Percentiles rank a stretch among this genome's conserved stretches.
These are phyloP conservation scores for Sorex araneus DNA, from an alignment of 2,113 vertebrate species.

Conservation along the genomic window DNA sequence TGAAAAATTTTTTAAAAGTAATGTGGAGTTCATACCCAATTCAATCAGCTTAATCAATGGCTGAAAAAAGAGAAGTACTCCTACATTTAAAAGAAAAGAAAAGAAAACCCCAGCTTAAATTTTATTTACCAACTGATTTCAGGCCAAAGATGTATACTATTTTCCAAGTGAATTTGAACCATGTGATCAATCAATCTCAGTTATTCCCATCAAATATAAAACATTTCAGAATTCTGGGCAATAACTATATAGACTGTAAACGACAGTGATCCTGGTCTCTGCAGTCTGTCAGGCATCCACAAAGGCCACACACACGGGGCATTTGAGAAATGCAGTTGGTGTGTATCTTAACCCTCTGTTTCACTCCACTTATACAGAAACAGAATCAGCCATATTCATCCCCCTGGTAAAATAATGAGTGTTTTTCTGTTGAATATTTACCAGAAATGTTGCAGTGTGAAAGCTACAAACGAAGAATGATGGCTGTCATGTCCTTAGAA, in stretches of 20 bases:
- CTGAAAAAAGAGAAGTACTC: too few species aligned
- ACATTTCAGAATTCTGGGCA: neutral
- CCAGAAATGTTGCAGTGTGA: conserved; percentile 89
- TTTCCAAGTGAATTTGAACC: conserved; percentile 45
- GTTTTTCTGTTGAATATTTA: conserved; percentile 60
- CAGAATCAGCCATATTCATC: neutral
- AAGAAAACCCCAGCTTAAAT: neutral
- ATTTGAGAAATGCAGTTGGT: neutral
- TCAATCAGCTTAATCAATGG: too few species aligned
- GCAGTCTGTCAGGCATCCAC: neutral
- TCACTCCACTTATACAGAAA: neutral
- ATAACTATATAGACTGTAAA: conserved; percentile 2
- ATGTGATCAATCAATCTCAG: neutral
- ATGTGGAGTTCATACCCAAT: too few species aligned
- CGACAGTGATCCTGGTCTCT: neutral
- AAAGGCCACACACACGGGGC: neutral
- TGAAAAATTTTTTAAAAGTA: too few species aligned
- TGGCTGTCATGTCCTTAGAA: conserved; percentile 89
- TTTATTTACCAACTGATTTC: conserved; percentile 61
- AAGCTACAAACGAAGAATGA: conserved; percentile 84
- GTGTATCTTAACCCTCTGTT: neutral
- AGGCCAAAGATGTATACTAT: neutral
- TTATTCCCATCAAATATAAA: conserved; percentile 43
- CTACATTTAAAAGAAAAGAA: too few species aligned
- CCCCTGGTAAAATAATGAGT: neutral